Percentiles rank a stretch among this genome's conserved stretches.
Evolutionary conservation across 2,888 invertebrate genomes (phyloP).

Genomic region (Diabrotica balteata): DNA sequence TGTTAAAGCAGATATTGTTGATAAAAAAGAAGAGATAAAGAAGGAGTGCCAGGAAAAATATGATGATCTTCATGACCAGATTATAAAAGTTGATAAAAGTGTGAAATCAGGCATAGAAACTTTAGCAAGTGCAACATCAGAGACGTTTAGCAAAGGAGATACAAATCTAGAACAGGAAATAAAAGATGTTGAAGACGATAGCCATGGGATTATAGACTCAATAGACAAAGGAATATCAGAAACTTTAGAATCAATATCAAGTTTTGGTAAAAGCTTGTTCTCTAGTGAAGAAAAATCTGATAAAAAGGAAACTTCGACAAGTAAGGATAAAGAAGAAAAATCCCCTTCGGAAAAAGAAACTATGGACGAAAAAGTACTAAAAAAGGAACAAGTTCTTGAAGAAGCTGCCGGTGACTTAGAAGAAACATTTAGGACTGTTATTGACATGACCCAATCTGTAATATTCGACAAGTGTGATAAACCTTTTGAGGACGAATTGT

Average conservation of each 20-base stretch:
- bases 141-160: not conserved
- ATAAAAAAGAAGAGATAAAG: slow-evolving; percentile 7
- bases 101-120: not conserved
- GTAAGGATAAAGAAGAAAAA: slow-evolving; percentile 19
- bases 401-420: slow-evolving; percentile 31
- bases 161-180: slow-evolving; percentile 1
- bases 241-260: slow-evolving; percentile 2
- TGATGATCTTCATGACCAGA: not conserved
- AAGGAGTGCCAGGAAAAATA: not conserved
- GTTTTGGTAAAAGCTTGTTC: slow-evolving; percentile 14
- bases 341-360: slow-evolving; percentile 20
- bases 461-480: slow-evolving; percentile 37
- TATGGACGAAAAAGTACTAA: slow-evolving; percentile 29
- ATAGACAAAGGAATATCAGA: slow-evolving; percentile 9
- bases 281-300: not conserved
- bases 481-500: slow-evolving; percentile 10
- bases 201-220: slow-evolving; percentile 1
- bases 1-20: slow-evolving; percentile 25
- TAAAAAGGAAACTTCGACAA: not conserved
- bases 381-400: slow-evolving; percentile 41
- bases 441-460: slow-evolving; percentile 34
- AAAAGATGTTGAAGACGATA: slow-evolving; percentile 5
- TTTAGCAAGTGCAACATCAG: not conserved
- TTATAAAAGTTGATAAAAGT: not conserved
- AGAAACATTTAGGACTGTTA: slow-evolving; percentile 28